Percentiles rank a stretch among this genome's conserved stretches.
These are phyloP conservation scores for Synanthedon vespiformis DNA, from an alignment of 2,888 invertebrate genomes.

Conservation along the genomic window DNA sequence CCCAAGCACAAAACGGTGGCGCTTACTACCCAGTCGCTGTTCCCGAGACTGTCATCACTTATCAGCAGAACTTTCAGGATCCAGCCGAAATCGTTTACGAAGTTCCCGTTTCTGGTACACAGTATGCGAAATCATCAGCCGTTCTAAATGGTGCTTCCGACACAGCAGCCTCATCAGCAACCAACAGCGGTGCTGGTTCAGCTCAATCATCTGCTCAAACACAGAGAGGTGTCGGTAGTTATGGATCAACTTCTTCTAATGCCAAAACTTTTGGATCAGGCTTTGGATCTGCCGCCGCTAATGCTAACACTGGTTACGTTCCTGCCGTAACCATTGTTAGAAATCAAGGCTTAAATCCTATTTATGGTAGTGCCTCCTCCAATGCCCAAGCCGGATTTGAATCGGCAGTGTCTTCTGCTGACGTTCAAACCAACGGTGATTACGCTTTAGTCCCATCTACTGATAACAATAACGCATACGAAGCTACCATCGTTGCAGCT, in stretches of 20 bases:
- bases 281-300: slow-evolving; percentile 33
- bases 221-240: slow-evolving; percentile 23
- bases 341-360: slow-evolving; percentile 31
- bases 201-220: slow-evolving; percentile 42
- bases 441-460: slow-evolving; percentile 25
- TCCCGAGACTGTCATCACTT: slow-evolving; percentile 42
- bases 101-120: slow-evolving; percentile 11
- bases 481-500: slow-evolving; percentile 25
- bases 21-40: slow-evolving; percentile 39
- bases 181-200: slow-evolving; percentile 29
- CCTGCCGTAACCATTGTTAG: slow-evolving; percentile 30
- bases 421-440: slow-evolving; percentile 22
- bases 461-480: slow-evolving; percentile 20
- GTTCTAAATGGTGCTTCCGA: slow-evolving; percentile 29
- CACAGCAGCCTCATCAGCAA: slow-evolving; percentile 30
- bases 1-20: slow-evolving; percentile 20
- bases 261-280: slow-evolving; percentile 33
- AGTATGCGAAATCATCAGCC: slow-evolving; percentile 38
- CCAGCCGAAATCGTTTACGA: slow-evolving; percentile 25
- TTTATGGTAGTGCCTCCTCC: slow-evolving; percentile 39
- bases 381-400: slow-evolving; percentile 22
- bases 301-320: slow-evolving; percentile 28
- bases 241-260: slow-evolving; percentile 35
- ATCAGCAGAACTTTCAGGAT: slow-evolving; percentile 42
- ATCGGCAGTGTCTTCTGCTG: slow-evolving; percentile 19